Evolutionary conservation across 2,797 vertebrate species (phyloP).

Genomic region (Parotocinclus haroldoi): DNA sequence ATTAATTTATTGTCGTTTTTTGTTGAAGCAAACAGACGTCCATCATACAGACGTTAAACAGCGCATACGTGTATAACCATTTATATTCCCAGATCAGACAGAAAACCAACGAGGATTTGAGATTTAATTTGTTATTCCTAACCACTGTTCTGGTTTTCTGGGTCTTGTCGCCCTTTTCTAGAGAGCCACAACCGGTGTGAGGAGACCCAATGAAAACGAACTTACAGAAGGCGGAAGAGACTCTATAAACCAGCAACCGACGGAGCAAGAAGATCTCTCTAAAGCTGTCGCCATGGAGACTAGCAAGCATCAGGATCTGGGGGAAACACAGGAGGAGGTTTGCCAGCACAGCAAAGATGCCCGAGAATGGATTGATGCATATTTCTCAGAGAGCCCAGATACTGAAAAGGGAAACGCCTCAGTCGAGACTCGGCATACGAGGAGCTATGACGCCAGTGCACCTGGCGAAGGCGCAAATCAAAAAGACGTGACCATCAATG

Average conservation of each 20-base stretch:
- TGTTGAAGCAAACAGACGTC: too few relatives aligned
- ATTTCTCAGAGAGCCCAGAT: slow-evolving; percentile 33
- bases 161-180: slow-evolving; percentile 40
- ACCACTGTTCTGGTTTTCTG: too few relatives aligned
- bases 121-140: too few relatives aligned
- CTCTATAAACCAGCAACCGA: slow-evolving; percentile 61
- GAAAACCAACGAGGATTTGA: too few relatives aligned
- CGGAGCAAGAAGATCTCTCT: slow-evolving; percentile 51
- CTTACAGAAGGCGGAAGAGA: slow-evolving; percentile 61
- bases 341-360: slow-evolving; percentile 25
- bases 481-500: slow-evolving; percentile 41
- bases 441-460: slow-evolving; percentile 7
- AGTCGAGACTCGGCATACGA: neutral
- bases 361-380: slow-evolving; percentile 14
- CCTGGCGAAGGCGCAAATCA: slow-evolving; percentile 22
- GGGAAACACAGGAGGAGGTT: slow-evolving; percentile 40
- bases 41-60: too few relatives aligned
- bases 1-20: too few relatives aligned
- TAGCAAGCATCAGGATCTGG: slow-evolving; percentile 63
- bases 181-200: slow-evolving; percentile 61
- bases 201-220: slow-evolving; percentile 63
- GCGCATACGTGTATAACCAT: too few relatives aligned
- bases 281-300: slow-evolving; percentile 74
- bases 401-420: slow-evolving; percentile 26
- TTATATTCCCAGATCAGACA: too few relatives aligned